Base-by-base conservation (phyloP, 2,113 vertebrate species). In the Tetraodon nigroviridis region DNA sequence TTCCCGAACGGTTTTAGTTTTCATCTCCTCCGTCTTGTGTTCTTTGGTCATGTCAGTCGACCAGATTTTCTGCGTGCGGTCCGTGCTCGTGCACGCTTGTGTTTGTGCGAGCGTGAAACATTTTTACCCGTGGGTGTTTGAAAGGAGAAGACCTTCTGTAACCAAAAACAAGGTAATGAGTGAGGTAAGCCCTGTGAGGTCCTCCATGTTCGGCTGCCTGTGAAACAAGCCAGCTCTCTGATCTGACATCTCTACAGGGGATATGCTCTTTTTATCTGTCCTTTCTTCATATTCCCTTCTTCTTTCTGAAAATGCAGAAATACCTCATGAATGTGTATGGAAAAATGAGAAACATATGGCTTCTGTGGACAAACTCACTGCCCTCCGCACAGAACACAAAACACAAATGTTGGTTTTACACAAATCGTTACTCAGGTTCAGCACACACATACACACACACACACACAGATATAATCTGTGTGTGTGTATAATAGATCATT, bases 291-390 rank as follows among this genome's bases (percentile, higher is more conserved):
- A 69, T 52, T 52, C 41, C 22, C 49, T 62, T 66, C 57, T 55
- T 45, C 64, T 61, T 59, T 65, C 6, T 64, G 56, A 78, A 82
- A 81, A 83, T 81, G 73, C 80, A 82, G 65, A 88, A 81, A 82
- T 79, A 64, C 64, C 73, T 84, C 81, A 82, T 86, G 86, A 84
- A 83, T 87, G 84, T 82, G 80, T 81, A 83, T 77, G 61, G 59
- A 75, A 65, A 69, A 86, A 88, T 75, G 61, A 86, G 78, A 81
- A 86, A 70, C 84, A 86, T 60, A 84, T 87, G 86, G 71, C 44
- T 69, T 58, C 61, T 53, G 62, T 67, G 27, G 70, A 77, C 50
- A 59, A 68, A 71, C 71, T 72, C 40, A 17, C 67, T 42, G 44
- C 73, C 46, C 73, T 78, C 73, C 67, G 71, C 71, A 74, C 59